Evolutionary conservation across 2,888 invertebrate species (phyloP), one percentile per base, ranked within the genome.

Genomic region (Sinhomidia bicolor): DNA sequence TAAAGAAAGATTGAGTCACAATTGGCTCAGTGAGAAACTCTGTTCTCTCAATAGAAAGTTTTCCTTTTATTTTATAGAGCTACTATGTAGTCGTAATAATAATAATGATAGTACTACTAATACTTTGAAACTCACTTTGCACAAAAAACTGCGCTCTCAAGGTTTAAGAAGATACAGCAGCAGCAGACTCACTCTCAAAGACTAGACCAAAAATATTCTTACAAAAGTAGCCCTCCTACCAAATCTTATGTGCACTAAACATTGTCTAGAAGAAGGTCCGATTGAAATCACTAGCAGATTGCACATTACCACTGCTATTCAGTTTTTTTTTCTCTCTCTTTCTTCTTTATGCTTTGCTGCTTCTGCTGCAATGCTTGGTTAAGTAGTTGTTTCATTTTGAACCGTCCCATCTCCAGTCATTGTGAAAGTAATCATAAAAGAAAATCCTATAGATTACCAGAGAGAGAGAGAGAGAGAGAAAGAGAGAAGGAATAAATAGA

Each of bases 341-440:
- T 60, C 17, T 26, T 7, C 20, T n/a, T n/a, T n/a, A n/a, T n/a
- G n/a, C 57, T 20, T 2, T 60, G 36, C 20, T 57, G 57, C 29
- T 26, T n/a, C 7, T 29, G 1, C 68, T 36, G 10, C n/a, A 68
- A 65, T 60, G 23, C 26, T 36, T 68, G 0, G 32, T 74, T 74
- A 26, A 20, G 41, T 74, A 14, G 23, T 47, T 57, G 47, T 80
- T 23, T 62, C n/a, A 51, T 82, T 68, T 54, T 71, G 9, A 82
- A 51, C 51, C 36, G 51, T 54, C 32, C 14, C 51, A n/a, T n/a
- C n/a, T n/a, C n/a, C n/a, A n/a, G n/a, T n/a, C 71, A 82, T 82
- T 54, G 82, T 82, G 82, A 54, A 71, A 82, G 71, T 32, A 71
- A 82, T 82, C 82, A 83, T 62, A 83, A 74, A 71, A 71, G 71